Evolutionary conservation across 2,113 vertebrate genomes (phyloP), one percentile per base, ranked within the genome.

Genomic region (Phalacrocorax pelagicus): DNA sequence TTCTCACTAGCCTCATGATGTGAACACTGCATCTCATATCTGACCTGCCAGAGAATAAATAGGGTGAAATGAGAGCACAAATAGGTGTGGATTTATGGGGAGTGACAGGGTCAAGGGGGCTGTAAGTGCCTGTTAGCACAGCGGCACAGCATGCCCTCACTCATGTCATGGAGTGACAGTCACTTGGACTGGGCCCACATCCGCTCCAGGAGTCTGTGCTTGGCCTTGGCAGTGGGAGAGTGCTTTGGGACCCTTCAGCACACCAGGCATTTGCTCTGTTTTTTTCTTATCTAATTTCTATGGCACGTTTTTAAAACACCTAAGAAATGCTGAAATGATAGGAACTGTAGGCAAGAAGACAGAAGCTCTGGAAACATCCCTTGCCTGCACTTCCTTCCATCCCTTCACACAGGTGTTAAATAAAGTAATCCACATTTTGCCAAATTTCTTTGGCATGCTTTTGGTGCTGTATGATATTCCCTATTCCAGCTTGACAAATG

Each of bases 61-160:
- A 92, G 84, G 80, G 78, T 92, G 66, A 87, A 87, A 96, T 77
- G 77, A 95, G 94, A 91, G 78, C 81, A 94, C 73, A 80, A 92
- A 95, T 95, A 79, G 70, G 54, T 87, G 92, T 69, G 89, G 92
- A 94, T 96, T 96, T 91, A 94, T 70, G 49, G 81, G 91, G 78
- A 87, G 81, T 63, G 91, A 85, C 66, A 87, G 89, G 96, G 89
- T 95, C 91, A 96, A 95, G 73, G 90, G 83, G 81, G 71, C 86
- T 83, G 51, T 88, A 94, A 94, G 77, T 91, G 93, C 87, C 84
- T 95, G 69, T 95, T 87, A 95, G 70, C 65, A 67, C 55, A 78
- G 93, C 78, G 51, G 86, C 4, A 16, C 81, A 59, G 77, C 26
- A 2, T 38, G 72, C 12, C 44, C 89, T 95, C 40, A 4, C 86